Percentiles rank a stretch among this genome's conserved stretches.
These are phyloP conservation scores for Brotula barbata DNA, from an alignment of 2,797 vertebrate species.

Conservation along the genomic window DNA sequence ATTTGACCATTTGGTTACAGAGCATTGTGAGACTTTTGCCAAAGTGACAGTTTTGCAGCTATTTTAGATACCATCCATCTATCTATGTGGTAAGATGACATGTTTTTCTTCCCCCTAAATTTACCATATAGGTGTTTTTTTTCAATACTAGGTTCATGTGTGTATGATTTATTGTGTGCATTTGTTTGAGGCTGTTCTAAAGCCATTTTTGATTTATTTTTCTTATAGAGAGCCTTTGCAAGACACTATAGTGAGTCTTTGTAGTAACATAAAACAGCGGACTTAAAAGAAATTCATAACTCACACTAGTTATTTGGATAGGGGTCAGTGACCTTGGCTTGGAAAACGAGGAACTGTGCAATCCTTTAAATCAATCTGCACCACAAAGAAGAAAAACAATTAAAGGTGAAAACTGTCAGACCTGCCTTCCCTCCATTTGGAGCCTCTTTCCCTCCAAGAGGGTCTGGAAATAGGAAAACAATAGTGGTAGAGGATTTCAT, in stretches of 20 bases:
- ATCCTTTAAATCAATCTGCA: slow-evolving; percentile 54
- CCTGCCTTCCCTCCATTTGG: slow-evolving; percentile 37
- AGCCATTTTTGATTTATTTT: slow-evolving; percentile 20
- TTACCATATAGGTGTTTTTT: slow-evolving; percentile 51
- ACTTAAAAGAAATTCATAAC: slow-evolving; percentile 60
- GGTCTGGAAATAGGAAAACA: slow-evolving; percentile 36
- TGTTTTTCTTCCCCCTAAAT: slow-evolving; percentile 1
- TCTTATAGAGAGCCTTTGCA: slow-evolving; percentile 50
- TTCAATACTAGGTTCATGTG: slow-evolving; percentile 30
- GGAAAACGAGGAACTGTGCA: slow-evolving; percentile 61
- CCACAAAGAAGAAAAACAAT: slow-evolving; percentile 19
- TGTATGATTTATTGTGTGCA: slow-evolving; percentile 56
- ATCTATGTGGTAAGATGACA: too few relatives aligned
- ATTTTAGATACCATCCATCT: too few relatives aligned
- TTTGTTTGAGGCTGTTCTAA: slow-evolving; percentile 15
- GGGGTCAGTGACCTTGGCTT: slow-evolving; percentile 65
- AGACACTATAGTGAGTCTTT: slow-evolving; percentile 58
- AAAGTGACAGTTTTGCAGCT: too few relatives aligned
- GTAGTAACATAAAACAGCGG: slow-evolving; percentile 64
- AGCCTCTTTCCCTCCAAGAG: slow-evolving; percentile 44
- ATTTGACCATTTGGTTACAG: too few relatives aligned
- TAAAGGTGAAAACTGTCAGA: slow-evolving; percentile 38
- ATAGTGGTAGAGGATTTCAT: slow-evolving; percentile 31
- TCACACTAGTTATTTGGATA: slow-evolving; percentile 63
- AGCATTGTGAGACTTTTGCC: too few relatives aligned